Evolutionary conservation across 1,140 invertebrate species (phyloP), one percentile per base, ranked within the genome.

Genomic region (Calliopsis andreniformis): DNA sequence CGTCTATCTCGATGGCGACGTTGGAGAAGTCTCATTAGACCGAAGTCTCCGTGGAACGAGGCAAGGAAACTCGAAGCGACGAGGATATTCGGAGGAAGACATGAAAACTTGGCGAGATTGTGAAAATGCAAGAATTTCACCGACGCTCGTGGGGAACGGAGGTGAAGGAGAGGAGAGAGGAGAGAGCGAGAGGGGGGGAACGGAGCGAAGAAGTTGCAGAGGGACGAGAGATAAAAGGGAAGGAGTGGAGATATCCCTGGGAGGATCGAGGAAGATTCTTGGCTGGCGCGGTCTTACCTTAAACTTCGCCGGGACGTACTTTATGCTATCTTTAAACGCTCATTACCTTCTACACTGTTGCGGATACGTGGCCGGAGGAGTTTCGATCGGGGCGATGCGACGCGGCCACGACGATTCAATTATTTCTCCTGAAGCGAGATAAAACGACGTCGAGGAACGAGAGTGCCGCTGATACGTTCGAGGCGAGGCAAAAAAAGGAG

Each of bases 61-160:
- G 39, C 47, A 20, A 68, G 76, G 81, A 83, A 87, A 87, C 82
- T 83, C 20, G 61, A 58, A 59, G 68, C 68, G 75, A 77, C 83
- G 80, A 80, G 83, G 82, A 86, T 86, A 90, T 89, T 90, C 77
- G 76, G 55, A 58, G 64, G 62, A 75, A 78, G 89, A 88, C 89
- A 91, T 91, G 90, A 91, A 91, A 91, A 91, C 88, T 92, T 89
- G 86, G 84, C 89, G 88, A 86, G 88, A 86, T 91, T 89, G 89
- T 88, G 86, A 87, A 88, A 89, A 87, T 84, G 85, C 87, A 86
- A 86, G 88, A 90, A 88, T 90, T 88, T 89, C 80, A 42, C 56
- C 58, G 62, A 18, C 23, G 16, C 35, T 16, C 39, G 78, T 51
- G 76, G 20, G 51, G 20, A 32, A 45, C 28, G 39, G 45, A 55